Base-by-base conservation (phyloP, 2,797 vertebrate genomes). In the Etheostoma nigrum region DNA sequence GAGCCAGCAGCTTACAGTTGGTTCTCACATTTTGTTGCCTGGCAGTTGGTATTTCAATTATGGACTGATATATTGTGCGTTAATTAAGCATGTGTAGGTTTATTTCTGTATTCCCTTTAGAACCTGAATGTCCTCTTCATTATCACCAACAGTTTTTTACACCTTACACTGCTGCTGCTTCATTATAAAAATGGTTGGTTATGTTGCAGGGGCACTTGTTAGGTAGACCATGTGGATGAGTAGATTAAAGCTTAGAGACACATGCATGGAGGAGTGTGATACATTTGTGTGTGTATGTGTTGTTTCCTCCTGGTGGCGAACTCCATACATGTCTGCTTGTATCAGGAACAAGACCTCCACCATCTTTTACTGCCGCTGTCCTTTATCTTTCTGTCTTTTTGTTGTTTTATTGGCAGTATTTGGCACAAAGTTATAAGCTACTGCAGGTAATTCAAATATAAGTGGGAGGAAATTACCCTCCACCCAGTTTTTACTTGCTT, bases 271-370 rank as follows among this genome's bases (percentile, higher is more conserved):
- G 9, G 16, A 55, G 16, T 42, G 23, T 42, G 23, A 27, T 21
- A 25, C 23, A 48, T 2, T 18, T 64, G 25, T 3, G 14, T 11
- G 5, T 44, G 4, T 44, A 12, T 67, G 7, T 67, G 19, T 64
- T 72, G 64, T 30, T 53, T 16, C 87, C 79, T 40, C 16, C 80
- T 84, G 5, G 58, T 81, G 76, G 84, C 73, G 61, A 60, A 33
- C 4, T 18, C 42, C 18, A 44, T 1, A 21, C 40, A 55, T 16
- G 15, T 40, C 45, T 19, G 25, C 47, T 48, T 18, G 30, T 55
- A 13, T 48, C 53, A 40, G 5, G 14, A 25, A 21, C 27, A 23
- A 47, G 6, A 15, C 36, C 18, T 70, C 12, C 1, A 12, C 27
- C 7, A 21, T 48, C 1, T 25, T 23, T 13, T 8, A 2, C 16